These are phyloP conservation scores for Entomobrya proxima DNA, from an alignment of 2,888 invertebrate species.

Conservation along the genomic window DNA sequence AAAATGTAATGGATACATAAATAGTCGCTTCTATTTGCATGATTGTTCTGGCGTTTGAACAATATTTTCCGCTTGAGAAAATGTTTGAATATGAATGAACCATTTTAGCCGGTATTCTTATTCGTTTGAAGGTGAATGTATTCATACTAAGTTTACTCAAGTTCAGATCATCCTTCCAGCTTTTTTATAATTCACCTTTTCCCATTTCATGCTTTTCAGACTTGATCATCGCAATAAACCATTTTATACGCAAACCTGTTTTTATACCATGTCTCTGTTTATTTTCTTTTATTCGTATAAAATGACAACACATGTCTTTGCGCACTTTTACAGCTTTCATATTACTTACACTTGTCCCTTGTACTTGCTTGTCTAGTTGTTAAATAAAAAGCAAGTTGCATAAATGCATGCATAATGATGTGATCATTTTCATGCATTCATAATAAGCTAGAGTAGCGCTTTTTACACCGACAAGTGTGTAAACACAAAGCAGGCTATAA, in stretches of 20 bases:
- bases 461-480: not conserved
- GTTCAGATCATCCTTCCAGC: not conserved
- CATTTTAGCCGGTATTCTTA: not conserved
- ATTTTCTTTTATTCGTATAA: not conserved
- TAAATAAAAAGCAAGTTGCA: conserved; percentile 51
- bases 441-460: conserved; percentile 10
- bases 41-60: no score
- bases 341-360: not conserved
- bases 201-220: conserved; percentile 45
- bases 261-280: not conserved
- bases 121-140: not conserved
- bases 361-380: not conserved
- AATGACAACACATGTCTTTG: not conserved
- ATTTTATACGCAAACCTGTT: not conserved
- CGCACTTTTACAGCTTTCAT: not conserved
- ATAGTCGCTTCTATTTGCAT: no score
- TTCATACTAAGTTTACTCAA: not conserved
- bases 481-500: not conserved
- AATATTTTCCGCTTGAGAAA: no score
- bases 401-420: conserved; percentile 64
- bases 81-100: no score
- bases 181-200: conserved; percentile 37
- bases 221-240: not conserved
- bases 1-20: no score
- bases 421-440: conserved; percentile 52